Conservation (phyloP, 1,140 invertebrate species). For the Camponotus floridanus region DNA sequence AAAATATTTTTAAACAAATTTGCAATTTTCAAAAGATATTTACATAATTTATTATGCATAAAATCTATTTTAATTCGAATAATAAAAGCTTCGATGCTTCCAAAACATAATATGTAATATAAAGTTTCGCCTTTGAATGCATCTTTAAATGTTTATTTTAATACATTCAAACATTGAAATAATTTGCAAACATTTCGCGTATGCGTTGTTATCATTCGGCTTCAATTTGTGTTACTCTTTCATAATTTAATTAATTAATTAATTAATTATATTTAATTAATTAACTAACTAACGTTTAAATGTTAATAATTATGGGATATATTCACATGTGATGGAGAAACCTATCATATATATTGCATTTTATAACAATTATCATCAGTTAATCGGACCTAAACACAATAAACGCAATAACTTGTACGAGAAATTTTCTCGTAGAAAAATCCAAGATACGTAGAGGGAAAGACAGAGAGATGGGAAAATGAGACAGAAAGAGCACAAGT, state of each 20-base stretch:
- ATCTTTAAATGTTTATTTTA: conserved; percentile 23
- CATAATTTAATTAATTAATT: conserved; percentile 47
- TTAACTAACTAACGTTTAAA: neutral
- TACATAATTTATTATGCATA: neutral
- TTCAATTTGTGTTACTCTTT: neutral
- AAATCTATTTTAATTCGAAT: neutral
- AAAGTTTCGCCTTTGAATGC: conserved; percentile 5
- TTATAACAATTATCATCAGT: neutral
- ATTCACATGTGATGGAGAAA: neutral
- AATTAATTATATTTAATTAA: conserved; percentile 12
- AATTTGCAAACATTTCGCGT: conserved; percentile 25
- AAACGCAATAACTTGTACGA: neutral
- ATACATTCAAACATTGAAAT: conserved; percentile 9
- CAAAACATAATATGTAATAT: neutral
- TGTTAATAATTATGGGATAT: neutral
- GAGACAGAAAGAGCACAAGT: conserved; percentile 1
- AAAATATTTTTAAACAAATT: neutral
- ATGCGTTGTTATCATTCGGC: neutral
- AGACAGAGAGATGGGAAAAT: neutral
- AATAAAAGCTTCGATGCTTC: neutral
- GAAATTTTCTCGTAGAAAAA: conserved; percentile 7
- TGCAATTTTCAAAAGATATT: neutral
- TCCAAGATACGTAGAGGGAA: neutral
- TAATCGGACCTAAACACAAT: conserved; percentile 2
- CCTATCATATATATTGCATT: neutral